These are phyloP conservation scores for Brachynemurus nebulosus DNA, from an alignment of 2,888 invertebrate species.

Conservation along the genomic window DNA sequence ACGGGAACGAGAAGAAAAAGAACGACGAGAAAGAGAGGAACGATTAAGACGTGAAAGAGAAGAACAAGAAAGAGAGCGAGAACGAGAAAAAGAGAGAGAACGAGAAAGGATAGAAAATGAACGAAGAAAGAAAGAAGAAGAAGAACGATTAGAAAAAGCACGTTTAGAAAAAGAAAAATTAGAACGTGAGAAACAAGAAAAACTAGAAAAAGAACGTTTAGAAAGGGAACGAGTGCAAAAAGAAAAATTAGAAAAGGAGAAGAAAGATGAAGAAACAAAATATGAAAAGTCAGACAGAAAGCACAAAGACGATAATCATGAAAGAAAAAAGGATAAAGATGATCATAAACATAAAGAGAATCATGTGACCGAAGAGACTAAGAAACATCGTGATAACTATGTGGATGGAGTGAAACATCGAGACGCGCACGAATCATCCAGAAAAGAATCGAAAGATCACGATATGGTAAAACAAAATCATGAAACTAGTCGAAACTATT, in stretches of 20 bases:
- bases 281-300: too few species aligned
- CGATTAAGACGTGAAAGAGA: slow-evolving; percentile 22
- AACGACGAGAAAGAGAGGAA: slow-evolving; percentile 23
- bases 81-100: too few species aligned
- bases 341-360: slow-evolving; percentile 30
- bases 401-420: slow-evolving; percentile 30
- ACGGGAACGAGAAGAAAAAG: slow-evolving; percentile 20
- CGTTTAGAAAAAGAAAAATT: slow-evolving; percentile 28
- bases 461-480: slow-evolving; percentile 9
- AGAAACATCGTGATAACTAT: slow-evolving; percentile 29
- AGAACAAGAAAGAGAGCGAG: slow-evolving; percentile 18
- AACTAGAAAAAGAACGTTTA: slow-evolving; percentile 27
- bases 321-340: slow-evolving; percentile 25
- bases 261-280: slow-evolving; percentile 23
- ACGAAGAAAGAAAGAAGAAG: slow-evolving; percentile 23
- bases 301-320: slow-evolving; percentile 23
- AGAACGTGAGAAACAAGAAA: slow-evolving; percentile 26
- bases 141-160: slow-evolving; percentile 29
- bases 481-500: slow-evolving; percentile 8
- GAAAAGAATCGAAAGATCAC: not conserved
- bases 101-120: slow-evolving; percentile 24
- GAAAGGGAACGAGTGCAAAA: slow-evolving; percentile 24
- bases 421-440: slow-evolving; percentile 18
- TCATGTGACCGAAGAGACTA: too few species aligned
- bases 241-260: slow-evolving; percentile 26